Base-by-base conservation (phyloP, 2,113 vertebrate genomes). In the Strix uralensis region DNA sequence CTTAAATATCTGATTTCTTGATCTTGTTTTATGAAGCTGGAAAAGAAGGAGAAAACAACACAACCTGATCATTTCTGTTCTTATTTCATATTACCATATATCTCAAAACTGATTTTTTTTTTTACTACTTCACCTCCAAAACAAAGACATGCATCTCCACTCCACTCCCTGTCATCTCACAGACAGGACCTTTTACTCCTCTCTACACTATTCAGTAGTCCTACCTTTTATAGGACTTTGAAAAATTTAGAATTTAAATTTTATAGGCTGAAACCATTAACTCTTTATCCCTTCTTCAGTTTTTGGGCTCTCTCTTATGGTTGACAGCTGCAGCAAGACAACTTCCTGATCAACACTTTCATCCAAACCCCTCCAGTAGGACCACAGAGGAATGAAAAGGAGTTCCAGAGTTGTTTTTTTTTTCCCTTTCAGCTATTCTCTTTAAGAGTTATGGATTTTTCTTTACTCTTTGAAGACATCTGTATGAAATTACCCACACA, bases 381-480 rank as follows among this genome's bases (percentile, higher is more conserved):
- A 85, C 62, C 67, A 81, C 30, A 69, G 66, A 88, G 40, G 80
- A 97, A 91, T 77, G 72, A 88, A 81, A 93, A 88, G 61, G 70
- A 91, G 72, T 89, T 94, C 88, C 88, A 89, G 91, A 96, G 81
- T 47, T 47, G 6, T 4, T 46, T 46, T 54, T 90, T 86, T 72
- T 69, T 61, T 8, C 61, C 86, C 88, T 83, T 95, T 87, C 46
- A 94, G 86, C 86, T 87, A 86, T 63, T 91, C 94, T 84, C 52
- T 89, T 94, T 46, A 94, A 83, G 83, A 89, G 81, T 89, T 91
- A 92, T 25, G 70, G 77, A 91, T 89, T 96, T 94, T 95, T 94
- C 96, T 91, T 84, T 85, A 85, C 70, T 91, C 95, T 96, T 96
- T 94, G 95, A 96, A 96, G 86, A 94, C 96, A 96, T 95, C 91